Percentiles rank a stretch among this genome's conserved stretches.
Evolutionary conservation across 2,113 vertebrate species (phyloP).

Genomic region (Candoia aspera): DNA sequence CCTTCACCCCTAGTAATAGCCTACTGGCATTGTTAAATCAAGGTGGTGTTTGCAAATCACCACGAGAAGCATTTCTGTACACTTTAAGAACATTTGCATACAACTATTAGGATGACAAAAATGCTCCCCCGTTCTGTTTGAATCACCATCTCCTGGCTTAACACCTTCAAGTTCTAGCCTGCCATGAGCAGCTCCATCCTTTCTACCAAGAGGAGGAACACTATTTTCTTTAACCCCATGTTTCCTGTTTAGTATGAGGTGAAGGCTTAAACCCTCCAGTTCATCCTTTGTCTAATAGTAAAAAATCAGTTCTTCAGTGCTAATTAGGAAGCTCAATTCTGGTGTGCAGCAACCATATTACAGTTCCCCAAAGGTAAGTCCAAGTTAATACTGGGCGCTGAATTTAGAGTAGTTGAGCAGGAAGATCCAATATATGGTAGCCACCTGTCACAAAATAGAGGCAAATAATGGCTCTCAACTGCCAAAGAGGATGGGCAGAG

Average conservation of each 20-base stretch:
- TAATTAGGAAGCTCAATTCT: not conserved
- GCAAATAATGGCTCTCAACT: not conserved
- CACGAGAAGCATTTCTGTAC: not conserved
- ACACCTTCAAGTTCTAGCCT: not conserved
- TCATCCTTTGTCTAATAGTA: not conserved
- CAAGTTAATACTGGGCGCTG: not conserved
- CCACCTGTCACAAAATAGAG: not conserved
- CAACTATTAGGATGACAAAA: not conserved
- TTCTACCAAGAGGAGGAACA: not conserved
- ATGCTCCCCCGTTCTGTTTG: not conserved
- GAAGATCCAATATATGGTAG: not conserved
- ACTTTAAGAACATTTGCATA: not conserved
- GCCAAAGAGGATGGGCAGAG: not conserved
- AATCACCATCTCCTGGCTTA: not conserved
- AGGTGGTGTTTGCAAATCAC: not conserved
- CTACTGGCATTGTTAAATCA: not conserved
- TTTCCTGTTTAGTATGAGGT: not conserved
- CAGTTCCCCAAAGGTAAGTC: not conserved
- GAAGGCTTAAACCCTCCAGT: not conserved
- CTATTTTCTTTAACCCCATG: not conserved
- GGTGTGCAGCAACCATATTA: not conserved
- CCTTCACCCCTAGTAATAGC: not conserved
- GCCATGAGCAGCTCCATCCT: not conserved
- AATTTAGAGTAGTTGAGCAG: not conserved
- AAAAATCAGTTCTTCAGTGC: not conserved